These are phyloP conservation scores for Apodemia duryi DNA, from an alignment of 2,888 invertebrate species.

Conservation along the genomic window DNA sequence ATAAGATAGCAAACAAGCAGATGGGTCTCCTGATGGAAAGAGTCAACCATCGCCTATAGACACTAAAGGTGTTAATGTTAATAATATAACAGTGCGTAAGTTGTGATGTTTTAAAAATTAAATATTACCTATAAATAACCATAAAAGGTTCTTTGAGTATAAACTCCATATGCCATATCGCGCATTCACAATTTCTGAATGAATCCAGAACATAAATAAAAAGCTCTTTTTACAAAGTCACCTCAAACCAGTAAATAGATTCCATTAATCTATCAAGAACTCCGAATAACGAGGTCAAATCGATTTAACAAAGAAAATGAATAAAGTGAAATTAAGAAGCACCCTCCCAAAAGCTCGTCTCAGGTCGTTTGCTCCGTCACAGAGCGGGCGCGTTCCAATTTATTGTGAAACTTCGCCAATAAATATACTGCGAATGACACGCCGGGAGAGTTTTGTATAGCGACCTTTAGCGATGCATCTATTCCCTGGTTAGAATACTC, in stretches of 20 bases:
- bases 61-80: too few relatives aligned
- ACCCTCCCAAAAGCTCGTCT: constrained; percentile 19
- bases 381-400: constrained; percentile 38
- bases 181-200: too few relatives aligned
- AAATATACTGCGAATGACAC: constrained; percentile 40
- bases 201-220: too few relatives aligned
- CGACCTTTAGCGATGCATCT: constrained; percentile 17
- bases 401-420: constrained; percentile 48
- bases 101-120: too few relatives aligned
- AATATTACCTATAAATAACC: too few relatives aligned
- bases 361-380: constrained; percentile 34
- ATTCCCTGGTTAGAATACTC: neutral
- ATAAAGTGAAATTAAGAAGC: constrained; percentile 28
- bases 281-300: constrained; percentile 10
- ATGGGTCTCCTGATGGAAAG: too few relatives aligned
- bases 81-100: too few relatives aligned
- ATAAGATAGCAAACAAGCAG: too few relatives aligned
- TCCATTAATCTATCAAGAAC: constrained; percentile 6
- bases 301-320: constrained; percentile 15
- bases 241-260: constrained; percentile 6
- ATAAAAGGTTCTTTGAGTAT: too few relatives aligned
- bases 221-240: neutral
- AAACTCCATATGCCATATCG: too few relatives aligned
- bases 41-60: too few relatives aligned
- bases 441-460: constrained; percentile 22